Percentiles rank a stretch among this genome's conserved stretches.
phyloP scores from a whole-genome alignment of 2,888 invertebrate genomes.

The Brassicogethes aeneus region DNA sequence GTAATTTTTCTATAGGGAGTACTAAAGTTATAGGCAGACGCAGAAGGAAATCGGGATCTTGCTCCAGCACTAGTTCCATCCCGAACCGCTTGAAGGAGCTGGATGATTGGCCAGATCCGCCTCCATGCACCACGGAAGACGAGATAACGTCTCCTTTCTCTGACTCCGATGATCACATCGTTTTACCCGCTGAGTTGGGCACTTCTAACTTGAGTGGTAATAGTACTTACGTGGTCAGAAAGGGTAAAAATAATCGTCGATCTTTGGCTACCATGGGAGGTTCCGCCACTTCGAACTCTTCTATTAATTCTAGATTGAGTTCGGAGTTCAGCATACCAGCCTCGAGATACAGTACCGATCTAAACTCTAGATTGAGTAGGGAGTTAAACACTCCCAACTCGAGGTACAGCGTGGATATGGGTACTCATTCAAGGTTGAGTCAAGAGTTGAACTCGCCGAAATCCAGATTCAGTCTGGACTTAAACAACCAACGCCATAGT shows the following conservation, averaged over 20 bases:
- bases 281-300: conserved; percentile 45
- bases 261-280: conserved; percentile 53
- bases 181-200: conserved; percentile 33
- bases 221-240: conserved; percentile 75
- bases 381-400: conserved; percentile 55
- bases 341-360: conserved; percentile 49
- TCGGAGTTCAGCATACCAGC: conserved; percentile 54
- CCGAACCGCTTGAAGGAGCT: conserved; percentile 58
- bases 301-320: conserved; percentile 54
- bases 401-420: conserved; percentile 59
- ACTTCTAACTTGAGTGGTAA: conserved; percentile 47
- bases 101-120: conserved; percentile 69
- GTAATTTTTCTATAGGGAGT: conserved; percentile 21
- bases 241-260: conserved; percentile 58
- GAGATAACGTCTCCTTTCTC: conserved; percentile 61
- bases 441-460: conserved; percentile 51
- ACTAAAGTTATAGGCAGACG: conserved; percentile 35
- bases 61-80: conserved; percentile 64
- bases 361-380: conserved; percentile 44
- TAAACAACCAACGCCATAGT: conserved; percentile 43
- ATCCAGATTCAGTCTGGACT: conserved; percentile 52
- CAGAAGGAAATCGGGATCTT: conserved; percentile 40
- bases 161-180: conserved; percentile 45
- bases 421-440: conserved; percentile 48
- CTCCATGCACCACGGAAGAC: conserved; percentile 55